phyloP scores from a whole-genome alignment of 2,113 vertebrate species.

The Ptilonorhynchus violaceus region DNA sequence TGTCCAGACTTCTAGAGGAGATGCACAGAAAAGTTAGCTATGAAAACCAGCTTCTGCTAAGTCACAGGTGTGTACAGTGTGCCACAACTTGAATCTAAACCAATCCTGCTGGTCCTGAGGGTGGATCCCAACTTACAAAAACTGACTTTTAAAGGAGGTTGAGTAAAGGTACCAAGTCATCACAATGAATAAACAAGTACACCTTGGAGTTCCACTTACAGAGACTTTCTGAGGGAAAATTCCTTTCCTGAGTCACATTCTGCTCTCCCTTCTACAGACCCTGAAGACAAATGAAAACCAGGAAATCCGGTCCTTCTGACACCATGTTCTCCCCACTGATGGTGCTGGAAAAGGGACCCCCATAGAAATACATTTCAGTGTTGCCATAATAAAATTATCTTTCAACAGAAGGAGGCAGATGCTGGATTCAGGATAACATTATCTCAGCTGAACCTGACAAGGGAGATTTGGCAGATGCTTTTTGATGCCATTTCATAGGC shows the following conservation, averaged over 20 bases:
- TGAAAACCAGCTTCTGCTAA: neutral
- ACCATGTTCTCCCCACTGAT: neutral
- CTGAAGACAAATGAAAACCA: neutral
- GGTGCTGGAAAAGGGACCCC: neutral
- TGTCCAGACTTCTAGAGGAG: neutral
- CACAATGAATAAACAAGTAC: neutral
- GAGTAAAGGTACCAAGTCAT: neutral
- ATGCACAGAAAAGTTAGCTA: neutral
- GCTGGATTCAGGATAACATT: neutral
- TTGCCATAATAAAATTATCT: neutral
- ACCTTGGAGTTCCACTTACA: neutral
- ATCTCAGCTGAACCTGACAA: neutral
- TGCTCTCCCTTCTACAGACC: neutral
- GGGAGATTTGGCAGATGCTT: neutral
- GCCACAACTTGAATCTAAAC: neutral
- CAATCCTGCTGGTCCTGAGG: neutral
- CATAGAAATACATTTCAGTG: neutral
- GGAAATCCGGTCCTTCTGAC: neutral
- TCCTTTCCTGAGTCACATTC: neutral
- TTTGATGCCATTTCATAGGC: neutral
- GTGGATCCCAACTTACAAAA: neutral
- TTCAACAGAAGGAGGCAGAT: neutral
- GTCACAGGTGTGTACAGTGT: neutral
- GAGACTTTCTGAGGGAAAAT: conserved; percentile 8
- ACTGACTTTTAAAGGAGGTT: neutral